These are phyloP conservation scores for Eilema depressum DNA, from an alignment of 2,888 invertebrate genomes.

Conservation along the genomic window DNA sequence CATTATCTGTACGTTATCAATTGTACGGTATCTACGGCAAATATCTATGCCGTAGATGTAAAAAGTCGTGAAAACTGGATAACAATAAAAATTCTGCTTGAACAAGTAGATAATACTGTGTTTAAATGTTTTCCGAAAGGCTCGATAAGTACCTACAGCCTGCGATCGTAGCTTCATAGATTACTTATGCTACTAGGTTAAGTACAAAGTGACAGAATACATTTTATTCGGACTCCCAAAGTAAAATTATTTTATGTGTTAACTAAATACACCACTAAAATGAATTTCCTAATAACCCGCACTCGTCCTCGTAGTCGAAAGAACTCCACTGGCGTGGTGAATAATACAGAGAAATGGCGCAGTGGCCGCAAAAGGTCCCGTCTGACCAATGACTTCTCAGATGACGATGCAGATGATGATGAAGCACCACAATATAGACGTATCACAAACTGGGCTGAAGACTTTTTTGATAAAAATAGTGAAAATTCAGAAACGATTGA, in stretches of 20 bases:
- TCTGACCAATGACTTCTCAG: conserved; percentile 52
- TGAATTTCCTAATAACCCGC: conserved; percentile 77
- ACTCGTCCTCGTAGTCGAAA: conserved; percentile 61
- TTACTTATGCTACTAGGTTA: conserved; percentile 55
- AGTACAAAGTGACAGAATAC: conserved; percentile 54
- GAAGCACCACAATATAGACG: conserved; percentile 65
- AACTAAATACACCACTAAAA: conserved; percentile 48
- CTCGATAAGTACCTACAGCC: not conserved
- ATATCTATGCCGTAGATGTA: too few species aligned
- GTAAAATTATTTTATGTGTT: conserved; percentile 61
- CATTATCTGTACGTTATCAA: too few species aligned
- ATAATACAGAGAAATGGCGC: conserved; percentile 73
- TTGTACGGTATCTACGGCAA: too few species aligned
- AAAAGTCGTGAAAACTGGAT: not conserved
- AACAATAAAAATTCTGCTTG: not conserved
- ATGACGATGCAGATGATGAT: conserved; percentile 67
- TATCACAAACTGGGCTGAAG: conserved; percentile 74
- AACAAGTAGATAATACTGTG: not conserved
- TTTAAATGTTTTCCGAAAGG: conserved; percentile 3
- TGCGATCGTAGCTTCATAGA: conserved; percentile 63
- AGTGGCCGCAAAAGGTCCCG: conserved; percentile 63
- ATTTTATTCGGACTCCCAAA: conserved; percentile 32
- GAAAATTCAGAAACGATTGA: conserved; percentile 64
- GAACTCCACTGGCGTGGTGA: conserved; percentile 66
- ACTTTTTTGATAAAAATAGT: conserved; percentile 71